These are phyloP conservation scores for Marmota monax DNA, from an alignment of 2,113 vertebrate species.

Conservation along the genomic window DNA sequence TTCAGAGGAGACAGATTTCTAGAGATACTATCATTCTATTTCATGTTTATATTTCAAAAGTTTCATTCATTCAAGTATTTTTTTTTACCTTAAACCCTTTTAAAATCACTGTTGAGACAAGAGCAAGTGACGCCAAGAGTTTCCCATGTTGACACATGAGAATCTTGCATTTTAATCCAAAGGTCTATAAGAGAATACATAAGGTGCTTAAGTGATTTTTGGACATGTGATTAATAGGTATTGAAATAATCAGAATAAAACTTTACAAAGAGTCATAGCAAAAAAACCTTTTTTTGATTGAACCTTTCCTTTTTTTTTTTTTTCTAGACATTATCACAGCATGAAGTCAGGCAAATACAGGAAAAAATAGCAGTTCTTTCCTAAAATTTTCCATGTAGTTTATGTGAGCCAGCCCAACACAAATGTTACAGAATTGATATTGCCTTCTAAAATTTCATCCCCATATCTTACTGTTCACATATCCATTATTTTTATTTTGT, in stretches of 20 bases:
- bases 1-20: background rate
- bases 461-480: conserved; percentile 95
- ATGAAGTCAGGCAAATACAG: background rate
- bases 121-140: background rate
- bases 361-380: conserved; percentile 82
- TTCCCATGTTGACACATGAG: background rate
- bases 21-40: background rate
- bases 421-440: conserved; percentile 90
- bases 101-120: background rate
- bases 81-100: no score
- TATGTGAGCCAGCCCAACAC: conserved; percentile 96
- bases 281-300: conserved; percentile 2
- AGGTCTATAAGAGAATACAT: background rate
- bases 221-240: background rate
- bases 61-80: background rate
- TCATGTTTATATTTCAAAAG: background rate
- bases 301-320: background rate
- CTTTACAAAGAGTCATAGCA: background rate
- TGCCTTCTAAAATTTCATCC: conserved; percentile 95
- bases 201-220: background rate
- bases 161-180: background rate
- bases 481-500: conserved; percentile 86
- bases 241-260: background rate
- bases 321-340: background rate
- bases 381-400: conserved; percentile 96